A percentile compares a stretch with the other conserved stretches of the same genome.
Evolutionary conservation across 2,113 vertebrate species (phyloP).

Genomic region (Rhabdornis inornatus): DNA sequence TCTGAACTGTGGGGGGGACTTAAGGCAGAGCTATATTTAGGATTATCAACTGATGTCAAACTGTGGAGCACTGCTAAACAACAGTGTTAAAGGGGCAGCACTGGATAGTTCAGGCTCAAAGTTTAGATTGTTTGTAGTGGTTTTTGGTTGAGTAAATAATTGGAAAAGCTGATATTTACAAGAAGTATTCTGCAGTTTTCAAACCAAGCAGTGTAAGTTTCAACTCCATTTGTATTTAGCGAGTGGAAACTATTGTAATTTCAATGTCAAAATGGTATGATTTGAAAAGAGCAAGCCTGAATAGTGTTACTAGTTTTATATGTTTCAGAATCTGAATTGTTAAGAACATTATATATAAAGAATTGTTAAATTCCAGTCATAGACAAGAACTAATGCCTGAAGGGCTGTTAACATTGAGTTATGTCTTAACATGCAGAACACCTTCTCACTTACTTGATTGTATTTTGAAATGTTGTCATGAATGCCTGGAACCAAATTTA

Average conservation of each 20-base stretch:
- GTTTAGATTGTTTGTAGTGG: background rate
- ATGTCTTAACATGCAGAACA: background rate
- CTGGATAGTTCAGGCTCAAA: background rate
- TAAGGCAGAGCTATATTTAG: constrained; percentile 58
- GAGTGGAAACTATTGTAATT: background rate
- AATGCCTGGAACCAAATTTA: background rate
- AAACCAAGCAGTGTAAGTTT: background rate
- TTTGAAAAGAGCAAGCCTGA: background rate
- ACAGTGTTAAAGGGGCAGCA: constrained; percentile 18
- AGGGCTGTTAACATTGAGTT: background rate
- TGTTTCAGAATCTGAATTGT: background rate
- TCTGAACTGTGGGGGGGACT: constrained; percentile 39
- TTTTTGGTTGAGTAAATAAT: background rate
- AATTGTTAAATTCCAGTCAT: background rate
- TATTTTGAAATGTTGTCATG: constrained; percentile 5
- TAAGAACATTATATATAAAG: background rate
- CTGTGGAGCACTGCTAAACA: constrained; percentile 17
- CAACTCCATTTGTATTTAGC: background rate
- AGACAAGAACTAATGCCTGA: background rate
- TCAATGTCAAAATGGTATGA: background rate
- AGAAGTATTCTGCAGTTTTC: background rate
- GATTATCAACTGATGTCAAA: constrained; percentile 44
- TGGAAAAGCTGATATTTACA: background rate
- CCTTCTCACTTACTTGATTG: background rate
- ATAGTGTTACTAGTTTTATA: background rate